These are phyloP conservation scores for Meteorus colon DNA, from an alignment of 2,888 invertebrate genomes.

Conservation along the genomic window DNA sequence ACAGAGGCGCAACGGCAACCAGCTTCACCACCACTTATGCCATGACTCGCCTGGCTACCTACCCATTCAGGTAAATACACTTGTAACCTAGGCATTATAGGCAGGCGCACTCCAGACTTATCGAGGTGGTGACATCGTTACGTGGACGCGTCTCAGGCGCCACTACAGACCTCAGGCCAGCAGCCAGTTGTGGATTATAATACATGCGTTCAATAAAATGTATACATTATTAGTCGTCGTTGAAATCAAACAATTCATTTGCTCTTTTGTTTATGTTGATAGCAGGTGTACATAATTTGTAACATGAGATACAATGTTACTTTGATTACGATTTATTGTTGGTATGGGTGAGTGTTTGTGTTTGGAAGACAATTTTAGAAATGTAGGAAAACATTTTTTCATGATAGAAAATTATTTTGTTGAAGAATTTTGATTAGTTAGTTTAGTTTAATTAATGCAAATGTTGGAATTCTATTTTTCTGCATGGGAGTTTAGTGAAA, in stretches of 20 bases:
- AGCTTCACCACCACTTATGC: constrained; percentile 30
- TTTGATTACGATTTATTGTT: no score
- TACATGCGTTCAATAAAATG: background rate
- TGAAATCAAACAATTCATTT: background rate
- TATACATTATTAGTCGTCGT: background rate
- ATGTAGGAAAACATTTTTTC: no score
- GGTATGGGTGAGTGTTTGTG: no score
- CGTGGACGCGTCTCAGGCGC: constrained; percentile 28
- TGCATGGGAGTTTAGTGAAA: no score
- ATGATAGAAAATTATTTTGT: no score
- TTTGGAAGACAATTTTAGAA: no score
- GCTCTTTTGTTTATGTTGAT: background rate
- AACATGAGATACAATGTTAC: no score
- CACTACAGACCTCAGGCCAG: constrained; percentile 22
- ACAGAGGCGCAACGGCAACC: constrained; percentile 12
- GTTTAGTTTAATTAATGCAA: no score
- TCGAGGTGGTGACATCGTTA: constrained; percentile 41
- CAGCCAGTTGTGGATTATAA: background rate
- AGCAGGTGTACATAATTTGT: background rate
- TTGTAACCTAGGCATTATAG: constrained; percentile 36
- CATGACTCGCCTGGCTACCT: constrained; percentile 36
- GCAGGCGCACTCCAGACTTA: constrained; percentile 27
- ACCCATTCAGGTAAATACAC: constrained; percentile 41
- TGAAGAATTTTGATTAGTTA: no score
- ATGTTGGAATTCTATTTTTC: no score